phyloP scores from a whole-genome alignment of 1,140 invertebrate genomes.

The Anastrepha ludens region DNA sequence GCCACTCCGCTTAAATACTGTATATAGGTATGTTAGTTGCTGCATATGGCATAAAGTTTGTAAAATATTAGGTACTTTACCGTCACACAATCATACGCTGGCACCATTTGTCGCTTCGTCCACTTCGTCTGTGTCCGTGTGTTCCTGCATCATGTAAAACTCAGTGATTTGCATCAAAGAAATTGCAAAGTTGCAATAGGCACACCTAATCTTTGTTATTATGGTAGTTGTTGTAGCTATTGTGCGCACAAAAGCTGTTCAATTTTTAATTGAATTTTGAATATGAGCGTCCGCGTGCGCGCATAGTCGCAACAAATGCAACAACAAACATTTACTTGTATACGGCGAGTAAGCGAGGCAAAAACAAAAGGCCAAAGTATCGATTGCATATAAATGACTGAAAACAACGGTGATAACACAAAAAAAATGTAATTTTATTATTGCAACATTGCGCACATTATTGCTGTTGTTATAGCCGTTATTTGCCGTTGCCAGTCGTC shows the following conservation, averaged over 20 bases:
- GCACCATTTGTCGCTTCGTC: background rate
- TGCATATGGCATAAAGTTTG: conserved; percentile 30
- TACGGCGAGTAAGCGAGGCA: background rate
- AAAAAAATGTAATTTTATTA: conserved; percentile 40
- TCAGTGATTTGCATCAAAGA: background rate
- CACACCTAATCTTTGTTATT: conserved; percentile 14
- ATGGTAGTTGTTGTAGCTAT: background rate
- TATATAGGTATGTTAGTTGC: background rate
- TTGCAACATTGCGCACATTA: conserved; percentile 17
- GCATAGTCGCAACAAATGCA: background rate
- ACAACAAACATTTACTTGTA: background rate
- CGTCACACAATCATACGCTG: background rate
- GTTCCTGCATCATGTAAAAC: background rate
- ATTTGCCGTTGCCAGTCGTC: background rate
- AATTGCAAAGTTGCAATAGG: conserved; percentile 30
- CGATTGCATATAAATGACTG: conserved; percentile 22
- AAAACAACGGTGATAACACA: conserved; percentile 29
- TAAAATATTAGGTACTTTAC: conserved; percentile 5
- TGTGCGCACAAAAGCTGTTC: conserved; percentile 12
- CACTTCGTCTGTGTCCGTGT: too few relatives aligned
- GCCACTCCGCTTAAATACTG: background rate
- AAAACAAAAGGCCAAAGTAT: conserved; percentile 13
- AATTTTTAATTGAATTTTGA: conserved; percentile 38
- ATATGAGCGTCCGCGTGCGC: background rate
- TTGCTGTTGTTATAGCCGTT: background rate